phyloP scores from a whole-genome alignment of 2,888 invertebrate species.

The Aphidoletes aphidimyza region DNA sequence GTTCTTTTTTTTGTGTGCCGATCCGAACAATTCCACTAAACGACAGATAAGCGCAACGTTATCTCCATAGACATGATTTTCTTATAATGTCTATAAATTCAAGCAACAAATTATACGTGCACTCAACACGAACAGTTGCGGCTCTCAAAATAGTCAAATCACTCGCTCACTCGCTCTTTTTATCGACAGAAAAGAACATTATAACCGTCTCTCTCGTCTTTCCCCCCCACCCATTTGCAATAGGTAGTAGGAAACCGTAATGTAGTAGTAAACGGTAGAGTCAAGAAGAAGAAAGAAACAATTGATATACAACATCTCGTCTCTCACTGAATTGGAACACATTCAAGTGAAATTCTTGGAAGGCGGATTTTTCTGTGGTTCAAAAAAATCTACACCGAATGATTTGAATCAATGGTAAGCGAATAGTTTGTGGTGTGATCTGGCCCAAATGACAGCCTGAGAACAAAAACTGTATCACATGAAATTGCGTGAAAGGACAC shows the following conservation, averaged over 20 bases:
- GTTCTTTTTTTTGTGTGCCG: background rate
- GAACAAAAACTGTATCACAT: too few relatives aligned
- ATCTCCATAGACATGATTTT: background rate
- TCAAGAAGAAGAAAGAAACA: too few relatives aligned
- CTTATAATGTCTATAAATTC: slow-evolving; percentile 31
- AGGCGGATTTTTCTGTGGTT: background rate
- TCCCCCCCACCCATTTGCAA: background rate
- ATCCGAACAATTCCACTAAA: background rate
- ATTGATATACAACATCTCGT: too few relatives aligned
- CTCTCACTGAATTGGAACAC: slow-evolving; percentile 31
- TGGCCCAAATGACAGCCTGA: too few relatives aligned
- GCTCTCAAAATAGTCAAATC: background rate
- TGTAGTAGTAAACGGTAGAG: too few relatives aligned
- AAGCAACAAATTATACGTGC: background rate
- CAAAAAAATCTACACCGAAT: background rate
- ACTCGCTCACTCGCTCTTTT: background rate
- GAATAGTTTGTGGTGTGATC: too few relatives aligned
- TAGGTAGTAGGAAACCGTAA: background rate
- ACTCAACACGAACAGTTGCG: background rate
- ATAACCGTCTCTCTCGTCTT: background rate
- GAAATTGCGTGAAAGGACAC: too few relatives aligned
- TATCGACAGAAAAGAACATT: background rate
- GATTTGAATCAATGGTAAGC: background rate
- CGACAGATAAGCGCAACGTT: background rate
- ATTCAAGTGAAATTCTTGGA: slow-evolving; percentile 3